Evolutionary conservation across 2,113 vertebrate species (phyloP).

Genomic region (Pholis gunnellus): DNA sequence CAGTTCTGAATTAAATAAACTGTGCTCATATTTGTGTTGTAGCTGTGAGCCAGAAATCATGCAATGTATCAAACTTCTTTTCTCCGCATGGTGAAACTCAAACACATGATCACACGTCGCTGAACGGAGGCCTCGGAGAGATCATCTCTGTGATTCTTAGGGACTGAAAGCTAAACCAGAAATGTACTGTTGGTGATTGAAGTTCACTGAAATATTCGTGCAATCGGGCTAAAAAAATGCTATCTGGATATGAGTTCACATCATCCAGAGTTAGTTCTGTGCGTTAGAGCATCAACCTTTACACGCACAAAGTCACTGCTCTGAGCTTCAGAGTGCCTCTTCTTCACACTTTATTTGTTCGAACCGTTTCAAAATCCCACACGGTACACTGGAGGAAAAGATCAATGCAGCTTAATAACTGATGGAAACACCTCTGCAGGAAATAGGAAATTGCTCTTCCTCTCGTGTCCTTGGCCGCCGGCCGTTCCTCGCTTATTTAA

Average conservation of each 20-base stretch:
- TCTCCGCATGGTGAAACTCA: neutral
- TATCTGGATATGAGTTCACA: neutral
- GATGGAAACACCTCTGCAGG: conserved; percentile 47
- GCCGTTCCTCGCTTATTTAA: conserved; percentile 52
- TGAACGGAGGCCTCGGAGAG: neutral
- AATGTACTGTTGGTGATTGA: neutral
- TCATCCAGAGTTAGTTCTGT: neutral
- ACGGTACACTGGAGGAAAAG: conserved; percentile 5
- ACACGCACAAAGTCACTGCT: conserved; percentile 10
- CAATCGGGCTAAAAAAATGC: neutral
- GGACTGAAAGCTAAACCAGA: neutral
- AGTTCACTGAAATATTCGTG: neutral
- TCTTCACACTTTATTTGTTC: conserved; percentile 24
- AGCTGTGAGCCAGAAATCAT: neutral
- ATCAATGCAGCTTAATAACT: conserved; percentile 55
- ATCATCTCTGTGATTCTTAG: neutral
- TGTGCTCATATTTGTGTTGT: neutral
- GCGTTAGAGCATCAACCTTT: neutral
- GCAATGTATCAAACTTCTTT: neutral
- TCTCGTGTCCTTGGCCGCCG: conserved; percentile 60
- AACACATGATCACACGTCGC: neutral
- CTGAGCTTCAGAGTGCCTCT: neutral
- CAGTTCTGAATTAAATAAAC: conserved; percentile 14
- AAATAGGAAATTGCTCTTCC: conserved; percentile 64
- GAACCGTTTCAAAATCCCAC: conserved; percentile 28